A percentile compares a stretch with the other conserved stretches of the same genome.
Conservation (phyloP, 2,888 invertebrate species). For the Candidula unifasciata region DNA sequence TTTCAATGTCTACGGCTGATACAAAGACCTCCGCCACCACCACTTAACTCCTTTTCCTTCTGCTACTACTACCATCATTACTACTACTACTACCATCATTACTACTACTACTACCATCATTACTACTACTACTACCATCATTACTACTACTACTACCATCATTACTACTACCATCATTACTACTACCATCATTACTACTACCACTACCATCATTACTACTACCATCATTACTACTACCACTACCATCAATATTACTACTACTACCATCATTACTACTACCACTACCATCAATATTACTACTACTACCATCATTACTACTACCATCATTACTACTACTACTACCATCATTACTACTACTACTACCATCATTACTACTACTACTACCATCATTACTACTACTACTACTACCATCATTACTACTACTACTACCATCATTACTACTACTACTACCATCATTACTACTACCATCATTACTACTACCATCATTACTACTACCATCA, state of each 20-base stretch:
- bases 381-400: no score
- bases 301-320: background rate
- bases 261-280: slow-evolving; percentile 5
- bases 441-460: slow-evolving; percentile 14
- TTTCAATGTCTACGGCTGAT: slow-evolving; percentile 14
- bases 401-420: background rate
- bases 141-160: slow-evolving; percentile 11
- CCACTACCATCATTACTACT: background rate
- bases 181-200: background rate
- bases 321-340: no score
- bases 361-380: no score
- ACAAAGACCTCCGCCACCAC: slow-evolving; percentile 20
- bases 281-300: slow-evolving; percentile 3
- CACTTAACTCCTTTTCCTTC: slow-evolving; percentile 8
- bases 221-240: background rate
- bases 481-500: slow-evolving; percentile 22
- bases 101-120: background rate
- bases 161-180: background rate
- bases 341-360: no score
- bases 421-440: slow-evolving; percentile 15
- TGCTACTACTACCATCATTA: background rate
- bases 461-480: slow-evolving; percentile 5
- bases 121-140: slow-evolving; percentile 2
- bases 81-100: background rate
- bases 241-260: background rate